Evolutionary conservation across 92 coral and sea anemone genomes (phyloP).

Genomic region (Anthopleura xanthogrammica): DNA sequence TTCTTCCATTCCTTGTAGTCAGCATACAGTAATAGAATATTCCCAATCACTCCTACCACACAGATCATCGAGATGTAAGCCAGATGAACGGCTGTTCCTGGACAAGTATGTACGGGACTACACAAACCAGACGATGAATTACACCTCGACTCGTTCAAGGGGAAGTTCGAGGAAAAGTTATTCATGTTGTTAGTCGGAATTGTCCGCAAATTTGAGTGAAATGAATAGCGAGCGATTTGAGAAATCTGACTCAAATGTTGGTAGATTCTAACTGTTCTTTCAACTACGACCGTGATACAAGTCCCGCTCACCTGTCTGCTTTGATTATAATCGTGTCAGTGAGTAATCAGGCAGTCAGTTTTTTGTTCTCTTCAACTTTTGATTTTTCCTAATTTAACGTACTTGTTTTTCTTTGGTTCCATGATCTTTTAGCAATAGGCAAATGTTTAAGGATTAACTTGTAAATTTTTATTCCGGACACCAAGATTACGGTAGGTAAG

Average conservation of each 20-base stretch:
- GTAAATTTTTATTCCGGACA: no score
- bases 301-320: no score
- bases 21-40: not conserved
- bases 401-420: no score
- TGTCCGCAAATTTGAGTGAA: no score
- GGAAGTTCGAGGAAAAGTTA: not conserved
- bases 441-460: no score
- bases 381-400: no score
- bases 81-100: constrained; percentile 4
- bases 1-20: constrained; percentile 1
- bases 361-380: no score
- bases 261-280: not conserved
- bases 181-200: not conserved
- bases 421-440: no score
- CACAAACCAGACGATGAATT: not conserved
- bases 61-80: not conserved
- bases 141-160: not conserved
- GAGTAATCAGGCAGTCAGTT: no score
- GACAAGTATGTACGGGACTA: not conserved
- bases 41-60: not conserved
- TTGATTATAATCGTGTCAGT: no score
- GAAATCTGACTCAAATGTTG: not conserved
- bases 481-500: no score
- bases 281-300: not conserved
- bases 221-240: not conserved